Conservation (phyloP, 2,113 vertebrate species). For the Cygnus atratus region DNA sequence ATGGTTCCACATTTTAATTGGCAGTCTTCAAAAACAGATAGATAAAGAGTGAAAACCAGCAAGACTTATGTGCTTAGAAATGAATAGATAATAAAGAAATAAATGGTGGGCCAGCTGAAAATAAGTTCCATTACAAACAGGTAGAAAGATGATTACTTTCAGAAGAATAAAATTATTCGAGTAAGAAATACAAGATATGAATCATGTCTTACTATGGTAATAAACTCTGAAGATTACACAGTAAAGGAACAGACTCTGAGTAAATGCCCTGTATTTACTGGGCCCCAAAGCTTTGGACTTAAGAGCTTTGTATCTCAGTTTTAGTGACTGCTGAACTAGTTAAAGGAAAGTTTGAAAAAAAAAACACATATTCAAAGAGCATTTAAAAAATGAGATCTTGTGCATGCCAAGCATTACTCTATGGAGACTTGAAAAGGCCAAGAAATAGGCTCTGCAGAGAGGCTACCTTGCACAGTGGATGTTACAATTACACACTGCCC, state of each 20-base stretch:
- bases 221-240: background rate
- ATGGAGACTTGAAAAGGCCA: background rate
- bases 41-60: background rate
- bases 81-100: background rate
- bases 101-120: background rate
- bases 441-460: background rate
- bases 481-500: accelerated
- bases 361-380: background rate
- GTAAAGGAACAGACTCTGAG: background rate
- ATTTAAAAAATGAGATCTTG: background rate
- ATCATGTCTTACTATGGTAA: background rate
- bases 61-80: background rate
- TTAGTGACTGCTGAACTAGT: background rate
- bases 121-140: background rate
- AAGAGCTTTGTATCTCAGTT: background rate
- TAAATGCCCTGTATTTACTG: background rate
- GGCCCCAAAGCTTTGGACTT: background rate
- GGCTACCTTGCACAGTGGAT: background rate
- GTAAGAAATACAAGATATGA: background rate
- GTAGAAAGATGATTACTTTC: background rate
- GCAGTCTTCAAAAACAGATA: background rate
- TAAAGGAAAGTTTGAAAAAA: background rate
- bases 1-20: background rate
- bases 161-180: background rate
- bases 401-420: background rate